phyloP scores from a whole-genome alignment of 2,113 vertebrate species.

The Desmodus rotundus region DNA sequence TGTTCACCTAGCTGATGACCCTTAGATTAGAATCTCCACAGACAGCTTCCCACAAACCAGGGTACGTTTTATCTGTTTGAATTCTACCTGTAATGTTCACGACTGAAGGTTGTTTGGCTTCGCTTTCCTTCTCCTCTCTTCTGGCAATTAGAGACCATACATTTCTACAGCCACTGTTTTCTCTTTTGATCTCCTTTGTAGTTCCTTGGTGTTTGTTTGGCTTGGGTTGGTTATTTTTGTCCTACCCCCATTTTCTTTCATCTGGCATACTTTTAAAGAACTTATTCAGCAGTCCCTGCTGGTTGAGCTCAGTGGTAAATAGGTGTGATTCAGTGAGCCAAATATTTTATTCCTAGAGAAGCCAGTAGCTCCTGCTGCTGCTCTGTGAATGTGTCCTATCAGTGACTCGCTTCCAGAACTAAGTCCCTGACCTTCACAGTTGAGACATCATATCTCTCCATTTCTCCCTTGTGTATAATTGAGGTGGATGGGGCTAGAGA shows the following conservation, averaged over 20 bases:
- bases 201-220: neutral
- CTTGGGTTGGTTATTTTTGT: neutral
- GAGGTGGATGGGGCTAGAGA: accelerated
- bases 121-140: neutral
- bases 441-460: neutral
- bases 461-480: neutral
- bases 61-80: neutral
- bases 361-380: neutral
- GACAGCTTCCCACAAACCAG: neutral
- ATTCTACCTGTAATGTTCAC: neutral
- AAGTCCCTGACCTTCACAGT: neutral
- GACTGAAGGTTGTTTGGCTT: neutral
- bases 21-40: neutral
- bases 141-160: neutral
- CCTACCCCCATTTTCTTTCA: neutral
- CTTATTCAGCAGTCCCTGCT: neutral
- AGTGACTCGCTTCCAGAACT: neutral
- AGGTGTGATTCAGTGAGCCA: neutral
- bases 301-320: neutral
- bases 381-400: neutral
- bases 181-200: neutral
- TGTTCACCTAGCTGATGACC: neutral
- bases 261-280: neutral
- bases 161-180: neutral
- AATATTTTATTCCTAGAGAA: neutral